Conservation (phyloP, 2,113 vertebrate species). For the Terrapene triunguis region DNA sequence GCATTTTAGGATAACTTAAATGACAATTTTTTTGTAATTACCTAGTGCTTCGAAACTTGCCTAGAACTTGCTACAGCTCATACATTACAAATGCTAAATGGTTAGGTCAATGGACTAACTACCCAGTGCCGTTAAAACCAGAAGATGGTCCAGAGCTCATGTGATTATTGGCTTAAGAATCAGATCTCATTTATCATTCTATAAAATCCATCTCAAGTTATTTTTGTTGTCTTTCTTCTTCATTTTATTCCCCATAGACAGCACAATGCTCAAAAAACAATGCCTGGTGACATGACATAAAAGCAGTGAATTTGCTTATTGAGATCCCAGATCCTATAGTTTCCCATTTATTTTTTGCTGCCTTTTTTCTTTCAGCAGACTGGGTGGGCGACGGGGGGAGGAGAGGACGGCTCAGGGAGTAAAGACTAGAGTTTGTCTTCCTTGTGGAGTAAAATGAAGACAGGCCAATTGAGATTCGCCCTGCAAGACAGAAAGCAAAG, state of each 20-base stretch:
- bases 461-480: not conserved
- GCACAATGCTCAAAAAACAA: not conserved
- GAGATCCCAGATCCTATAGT: not conserved
- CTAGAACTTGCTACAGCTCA: not conserved
- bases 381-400: not conserved
- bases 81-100: not conserved
- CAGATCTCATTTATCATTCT: not conserved
- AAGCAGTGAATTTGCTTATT: not conserved
- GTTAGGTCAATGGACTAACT: not conserved
- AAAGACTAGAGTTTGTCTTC: not conserved
- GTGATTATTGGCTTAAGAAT: not conserved
- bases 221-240: not conserved
- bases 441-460: not conserved
- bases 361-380: not conserved
- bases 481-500: not conserved
- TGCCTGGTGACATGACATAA: not conserved
- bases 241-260: not conserved
- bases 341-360: not conserved
- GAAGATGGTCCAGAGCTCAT: not conserved
- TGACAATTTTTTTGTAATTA: not conserved
- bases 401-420: not conserved
- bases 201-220: not conserved
- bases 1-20: not conserved
- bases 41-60: not conserved
- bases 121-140: not conserved